A percentile compares a stretch with the other conserved stretches of the same genome.
Evolutionary conservation across 2,113 vertebrate genomes (phyloP).

Genomic region (Antechinus flavipes): DNA sequence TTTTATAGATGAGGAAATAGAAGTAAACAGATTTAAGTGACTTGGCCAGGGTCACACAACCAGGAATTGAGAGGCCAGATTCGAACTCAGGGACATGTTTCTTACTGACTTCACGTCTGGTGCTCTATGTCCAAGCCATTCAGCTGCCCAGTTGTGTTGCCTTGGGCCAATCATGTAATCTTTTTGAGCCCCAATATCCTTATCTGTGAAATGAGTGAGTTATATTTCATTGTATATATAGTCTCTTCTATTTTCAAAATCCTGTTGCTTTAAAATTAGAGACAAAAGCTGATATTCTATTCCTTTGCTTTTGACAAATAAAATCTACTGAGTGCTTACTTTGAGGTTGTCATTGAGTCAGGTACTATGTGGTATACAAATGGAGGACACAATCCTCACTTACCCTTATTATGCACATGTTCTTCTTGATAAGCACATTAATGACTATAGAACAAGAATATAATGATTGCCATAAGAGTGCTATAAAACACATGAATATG

Average conservation of each 20-base stretch:
- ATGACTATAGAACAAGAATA: neutral
- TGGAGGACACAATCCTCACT: neutral
- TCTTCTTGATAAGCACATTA: neutral
- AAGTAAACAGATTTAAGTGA: neutral
- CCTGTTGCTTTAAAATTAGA: neutral
- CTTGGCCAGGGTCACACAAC: neutral
- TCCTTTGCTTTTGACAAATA: neutral
- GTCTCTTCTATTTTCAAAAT: neutral
- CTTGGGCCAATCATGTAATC: neutral
- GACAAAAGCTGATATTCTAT: neutral
- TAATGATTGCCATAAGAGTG: neutral
- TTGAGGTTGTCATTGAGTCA: neutral
- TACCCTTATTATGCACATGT: neutral
- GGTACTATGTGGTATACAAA: neutral
- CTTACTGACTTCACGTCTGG: neutral
- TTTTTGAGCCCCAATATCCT: neutral
- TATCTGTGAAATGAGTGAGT: neutral
- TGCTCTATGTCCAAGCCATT: neutral
- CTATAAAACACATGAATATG: neutral
- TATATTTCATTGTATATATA: neutral
- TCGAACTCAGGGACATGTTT: neutral
- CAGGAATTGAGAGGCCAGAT: neutral
- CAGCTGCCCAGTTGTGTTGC: neutral
- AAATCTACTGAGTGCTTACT: neutral
- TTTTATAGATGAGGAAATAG: neutral